Evolutionary conservation across 2,113 vertebrate species (phyloP).

Genomic region (Oplegnathus fasciatus): DNA sequence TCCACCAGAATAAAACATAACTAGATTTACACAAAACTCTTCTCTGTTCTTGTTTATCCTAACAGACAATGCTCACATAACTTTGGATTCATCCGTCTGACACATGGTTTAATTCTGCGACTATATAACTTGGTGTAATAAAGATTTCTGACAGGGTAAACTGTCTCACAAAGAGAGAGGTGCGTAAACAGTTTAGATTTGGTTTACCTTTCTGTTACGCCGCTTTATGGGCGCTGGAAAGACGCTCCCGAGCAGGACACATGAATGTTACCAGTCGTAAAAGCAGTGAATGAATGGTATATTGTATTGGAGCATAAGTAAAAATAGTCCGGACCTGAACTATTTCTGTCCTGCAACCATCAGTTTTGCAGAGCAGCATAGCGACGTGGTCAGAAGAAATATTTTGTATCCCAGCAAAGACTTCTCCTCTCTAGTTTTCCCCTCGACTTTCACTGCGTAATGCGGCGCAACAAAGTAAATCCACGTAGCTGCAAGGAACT

Average conservation of each 20-base stretch:
- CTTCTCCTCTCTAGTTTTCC: conserved; percentile 58
- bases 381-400: conserved; percentile 55
- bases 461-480: conserved; percentile 56
- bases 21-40: background rate
- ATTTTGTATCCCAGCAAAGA: conserved; percentile 58
- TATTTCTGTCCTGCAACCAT: conserved; percentile 71
- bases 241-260: conserved; percentile 1
- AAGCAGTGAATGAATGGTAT: conserved; percentile 45
- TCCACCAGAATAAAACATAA: background rate
- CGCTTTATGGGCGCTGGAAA: background rate
- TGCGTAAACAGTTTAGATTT: conserved; percentile 8
- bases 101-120: background rate
- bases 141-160: background rate
- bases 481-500: conserved; percentile 72
- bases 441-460: conserved; percentile 62
- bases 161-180: conserved; percentile 19
- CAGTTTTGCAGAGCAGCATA: conserved; percentile 61
- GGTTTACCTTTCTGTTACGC: background rate
- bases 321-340: conserved; percentile 66
- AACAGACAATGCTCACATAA: background rate
- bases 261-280: background rate
- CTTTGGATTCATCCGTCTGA: background rate
- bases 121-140: background rate
- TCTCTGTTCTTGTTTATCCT: background rate
- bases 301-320: conserved; percentile 43